Conservation (phyloP, 1,140 invertebrate genomes). For the Pinna nobilis region DNA sequence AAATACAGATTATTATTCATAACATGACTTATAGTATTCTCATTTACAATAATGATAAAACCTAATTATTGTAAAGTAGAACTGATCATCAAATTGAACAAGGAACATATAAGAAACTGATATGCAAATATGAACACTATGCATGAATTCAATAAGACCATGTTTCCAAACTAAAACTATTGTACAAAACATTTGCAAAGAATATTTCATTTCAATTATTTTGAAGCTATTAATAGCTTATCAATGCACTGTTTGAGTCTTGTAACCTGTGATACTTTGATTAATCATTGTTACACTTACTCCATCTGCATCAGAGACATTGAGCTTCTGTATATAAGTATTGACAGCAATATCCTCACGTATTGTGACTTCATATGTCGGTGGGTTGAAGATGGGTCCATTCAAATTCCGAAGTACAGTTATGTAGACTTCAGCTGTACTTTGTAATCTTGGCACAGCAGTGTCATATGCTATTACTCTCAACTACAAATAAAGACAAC, state of each 20-base stretch:
- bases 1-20: not conserved
- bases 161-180: too few relatives aligned
- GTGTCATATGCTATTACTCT: conserved; percentile 57
- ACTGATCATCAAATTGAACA: too few relatives aligned
- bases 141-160: too few relatives aligned
- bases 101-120: too few relatives aligned
- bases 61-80: too few relatives aligned
- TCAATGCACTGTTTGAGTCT: not conserved
- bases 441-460: conserved; percentile 39
- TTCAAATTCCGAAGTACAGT: conserved; percentile 53
- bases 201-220: too few relatives aligned
- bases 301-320: conserved; percentile 60
- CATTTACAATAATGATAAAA: too few relatives aligned
- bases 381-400: conserved; percentile 46
- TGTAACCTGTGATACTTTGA: not conserved
- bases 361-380: conserved; percentile 30
- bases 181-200: too few relatives aligned
- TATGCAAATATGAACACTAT: too few relatives aligned
- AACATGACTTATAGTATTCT: too few relatives aligned
- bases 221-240: too few relatives aligned
- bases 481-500: too few relatives aligned
- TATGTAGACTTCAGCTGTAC: conserved; percentile 39
- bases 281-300: conserved; percentile 57
- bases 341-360: conserved; percentile 44
- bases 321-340: conserved; percentile 52